These are phyloP conservation scores for Lagorchestes hirsutus DNA, from an alignment of 2,797 vertebrate species.

Conservation along the genomic window DNA sequence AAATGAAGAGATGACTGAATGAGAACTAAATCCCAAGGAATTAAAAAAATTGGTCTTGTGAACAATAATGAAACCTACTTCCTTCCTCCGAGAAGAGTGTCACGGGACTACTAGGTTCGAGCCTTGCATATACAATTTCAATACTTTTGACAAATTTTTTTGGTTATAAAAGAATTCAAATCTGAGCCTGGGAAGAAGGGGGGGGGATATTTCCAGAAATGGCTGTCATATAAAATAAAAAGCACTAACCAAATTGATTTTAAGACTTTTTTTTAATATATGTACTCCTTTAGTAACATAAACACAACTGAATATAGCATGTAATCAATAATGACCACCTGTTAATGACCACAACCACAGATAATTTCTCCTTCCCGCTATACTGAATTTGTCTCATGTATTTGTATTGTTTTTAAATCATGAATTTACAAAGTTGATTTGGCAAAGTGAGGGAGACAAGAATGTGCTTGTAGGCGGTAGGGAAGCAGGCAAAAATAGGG, in stretches of 20 bases:
- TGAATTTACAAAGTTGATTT: background rate
- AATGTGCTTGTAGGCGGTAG: background rate
- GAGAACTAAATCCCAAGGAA: background rate
- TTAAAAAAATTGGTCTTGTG: background rate
- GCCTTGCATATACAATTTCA: background rate
- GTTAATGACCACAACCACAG: background rate
- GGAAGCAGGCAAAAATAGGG: background rate
- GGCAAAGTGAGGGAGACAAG: background rate
- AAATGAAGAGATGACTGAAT: background rate
- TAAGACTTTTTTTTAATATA: background rate
- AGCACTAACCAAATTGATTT: background rate
- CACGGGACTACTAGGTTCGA: background rate
- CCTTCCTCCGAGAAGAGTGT: background rate
- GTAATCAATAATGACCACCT: background rate
- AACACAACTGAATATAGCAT: background rate
- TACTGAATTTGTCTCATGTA: background rate
- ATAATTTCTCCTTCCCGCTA: background rate
- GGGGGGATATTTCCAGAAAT: background rate
- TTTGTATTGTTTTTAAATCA: background rate
- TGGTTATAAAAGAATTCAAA: background rate
- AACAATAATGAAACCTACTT: background rate
- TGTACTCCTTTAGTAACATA: background rate
- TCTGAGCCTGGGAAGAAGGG: background rate
- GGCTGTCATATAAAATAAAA: background rate
- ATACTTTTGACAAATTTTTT: background rate